These are phyloP conservation scores for Threskiornis aethiopicus DNA, from an alignment of 2,797 vertebrate species.

Conservation along the genomic window DNA sequence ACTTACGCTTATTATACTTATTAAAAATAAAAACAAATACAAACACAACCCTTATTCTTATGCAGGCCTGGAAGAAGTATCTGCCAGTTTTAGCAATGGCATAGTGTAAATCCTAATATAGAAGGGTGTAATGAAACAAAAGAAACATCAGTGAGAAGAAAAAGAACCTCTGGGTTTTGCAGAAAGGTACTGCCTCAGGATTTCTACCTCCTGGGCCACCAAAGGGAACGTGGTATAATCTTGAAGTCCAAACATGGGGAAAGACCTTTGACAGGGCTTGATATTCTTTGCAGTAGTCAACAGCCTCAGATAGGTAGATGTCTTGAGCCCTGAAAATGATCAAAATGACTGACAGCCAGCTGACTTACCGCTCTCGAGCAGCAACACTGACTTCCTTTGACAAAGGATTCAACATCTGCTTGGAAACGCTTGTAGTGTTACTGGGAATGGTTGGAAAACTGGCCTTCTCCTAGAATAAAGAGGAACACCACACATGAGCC, in stretches of 20 bases:
- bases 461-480: constrained; percentile 70
- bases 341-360: not conserved
- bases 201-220: not conserved
- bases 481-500: constrained; percentile 46
- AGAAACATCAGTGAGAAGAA: not conserved
- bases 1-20: not conserved
- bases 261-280: not conserved
- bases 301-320: not conserved
- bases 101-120: not conserved
- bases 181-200: not conserved
- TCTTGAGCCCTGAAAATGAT: not conserved
- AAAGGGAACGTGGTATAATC: not conserved
- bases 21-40: not conserved
- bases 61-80: not conserved
- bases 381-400: constrained; percentile 27
- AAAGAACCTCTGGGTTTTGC: not conserved
- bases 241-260: not conserved
- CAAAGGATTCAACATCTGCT: constrained; percentile 71
- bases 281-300: not conserved
- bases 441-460: constrained; percentile 76
- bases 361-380: constrained; percentile 27
- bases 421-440: constrained; percentile 73
- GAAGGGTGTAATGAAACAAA: not conserved
- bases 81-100: not conserved
- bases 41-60: not conserved